phyloP scores from a whole-genome alignment of 2,113 vertebrate genomes.

The Genyomyrus donnyi region DNA sequence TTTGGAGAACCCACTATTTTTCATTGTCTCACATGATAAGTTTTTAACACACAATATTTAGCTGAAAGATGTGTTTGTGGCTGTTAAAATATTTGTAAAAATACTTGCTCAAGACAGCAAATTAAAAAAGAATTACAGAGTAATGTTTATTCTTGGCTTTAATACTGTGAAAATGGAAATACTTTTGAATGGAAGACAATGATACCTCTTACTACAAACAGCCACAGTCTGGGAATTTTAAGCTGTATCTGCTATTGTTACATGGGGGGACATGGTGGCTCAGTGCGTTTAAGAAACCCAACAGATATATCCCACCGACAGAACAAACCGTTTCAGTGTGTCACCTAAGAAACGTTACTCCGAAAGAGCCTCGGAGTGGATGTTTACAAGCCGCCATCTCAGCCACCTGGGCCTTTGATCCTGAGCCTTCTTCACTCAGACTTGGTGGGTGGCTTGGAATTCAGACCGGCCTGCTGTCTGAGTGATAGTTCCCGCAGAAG shows the following conservation, averaged over 20 bases:
- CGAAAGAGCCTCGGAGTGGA: background rate
- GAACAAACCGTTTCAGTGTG: background rate
- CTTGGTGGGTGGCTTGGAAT: background rate
- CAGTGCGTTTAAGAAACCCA: background rate
- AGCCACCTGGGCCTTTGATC: constrained; percentile 2
- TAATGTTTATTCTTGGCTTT: background rate
- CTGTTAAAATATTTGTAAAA: background rate
- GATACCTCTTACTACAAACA: background rate
- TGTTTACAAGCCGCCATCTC: background rate
- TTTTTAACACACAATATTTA: background rate
- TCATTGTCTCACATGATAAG: background rate
- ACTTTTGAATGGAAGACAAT: background rate
- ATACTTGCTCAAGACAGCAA: background rate
- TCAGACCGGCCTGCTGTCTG: background rate
- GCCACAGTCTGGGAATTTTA: background rate
- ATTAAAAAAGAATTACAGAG: background rate
- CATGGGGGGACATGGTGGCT: background rate
- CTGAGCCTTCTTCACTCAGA: background rate
- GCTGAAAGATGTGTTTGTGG: background rate
- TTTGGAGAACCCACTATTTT: background rate
- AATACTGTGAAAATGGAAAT: background rate
- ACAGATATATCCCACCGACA: background rate
- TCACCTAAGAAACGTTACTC: background rate
- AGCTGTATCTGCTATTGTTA: background rate
- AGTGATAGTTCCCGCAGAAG: background rate